These are phyloP conservation scores for honey bee (Apis mellifera) DNA, from an alignment of 1,140 invertebrate species.

Conservation along the genomic window Amel_HAv3.1 CM009932.2:13894501-13895000, in stretches of 20 bases:
- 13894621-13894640: slow-evolving; percentile 88
- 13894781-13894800: background rate
- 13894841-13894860: slow-evolving; percentile 89
- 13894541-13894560: slow-evolving; percentile 89
- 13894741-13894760: background rate
- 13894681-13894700: slow-evolving; percentile 87
- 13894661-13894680: slow-evolving; percentile 87
- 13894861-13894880: slow-evolving; percentile 87
- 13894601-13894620: slow-evolving; percentile 87
- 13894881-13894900: slow-evolving; percentile 87
- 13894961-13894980: slow-evolving; percentile 84
- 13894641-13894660: slow-evolving; percentile 90
- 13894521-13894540: slow-evolving; percentile 55
- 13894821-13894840: slow-evolving; percentile 83
- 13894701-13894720: slow-evolving; percentile 80
- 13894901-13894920: slow-evolving; percentile 83
- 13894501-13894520: background rate
- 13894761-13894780: background rate
- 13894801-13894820: background rate
- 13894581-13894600: slow-evolving; percentile 91
- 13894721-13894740: slow-evolving; percentile 83
- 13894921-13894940: slow-evolving; percentile 83
- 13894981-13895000: slow-evolving; percentile 87
- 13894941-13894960: slow-evolving; percentile 86
- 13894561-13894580: slow-evolving; percentile 92